Evolutionary conservation across 2,113 vertebrate genomes (phyloP).

Genomic region (Chauna torquata): DNA sequence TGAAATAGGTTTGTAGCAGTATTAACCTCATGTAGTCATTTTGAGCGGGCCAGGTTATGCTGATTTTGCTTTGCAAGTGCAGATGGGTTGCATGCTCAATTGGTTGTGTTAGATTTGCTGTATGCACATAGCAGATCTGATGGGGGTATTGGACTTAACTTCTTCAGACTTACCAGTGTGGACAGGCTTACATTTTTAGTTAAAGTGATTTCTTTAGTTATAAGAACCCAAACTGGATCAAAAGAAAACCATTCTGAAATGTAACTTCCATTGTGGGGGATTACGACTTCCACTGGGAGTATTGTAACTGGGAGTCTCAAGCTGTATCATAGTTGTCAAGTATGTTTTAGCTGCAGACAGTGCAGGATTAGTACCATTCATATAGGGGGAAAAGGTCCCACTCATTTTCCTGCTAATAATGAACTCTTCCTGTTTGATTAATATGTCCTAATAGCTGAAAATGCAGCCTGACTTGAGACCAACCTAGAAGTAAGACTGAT

Average conservation of each 20-base stretch:
- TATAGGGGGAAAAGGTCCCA: no score
- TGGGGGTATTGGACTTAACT: neutral
- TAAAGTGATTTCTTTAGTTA: neutral
- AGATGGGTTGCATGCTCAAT: neutral
- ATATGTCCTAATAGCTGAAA: neutral
- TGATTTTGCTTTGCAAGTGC: neutral
- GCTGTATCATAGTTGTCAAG: neutral
- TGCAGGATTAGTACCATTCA: neutral
- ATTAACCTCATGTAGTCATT: rapidly evolving
- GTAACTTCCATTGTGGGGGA: neutral
- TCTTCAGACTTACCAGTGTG: neutral
- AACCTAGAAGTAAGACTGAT: neutral
- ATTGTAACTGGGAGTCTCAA: neutral
- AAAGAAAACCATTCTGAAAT: neutral
- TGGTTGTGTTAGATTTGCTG: neutral
- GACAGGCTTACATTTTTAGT: neutral
- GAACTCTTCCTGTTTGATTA: neutral
- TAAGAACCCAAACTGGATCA: neutral
- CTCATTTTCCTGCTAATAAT: neutral
- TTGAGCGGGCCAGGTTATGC: rapidly evolving
- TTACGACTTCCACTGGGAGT: neutral
- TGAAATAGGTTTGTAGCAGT: neutral
- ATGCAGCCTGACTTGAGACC: neutral
- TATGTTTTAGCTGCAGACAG: neutral
- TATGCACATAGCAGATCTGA: neutral